Evolutionary conservation across 2,113 vertebrate genomes (phyloP), one percentile per base, ranked within the genome.

Genomic region (Gorsachius goisagi): DNA sequence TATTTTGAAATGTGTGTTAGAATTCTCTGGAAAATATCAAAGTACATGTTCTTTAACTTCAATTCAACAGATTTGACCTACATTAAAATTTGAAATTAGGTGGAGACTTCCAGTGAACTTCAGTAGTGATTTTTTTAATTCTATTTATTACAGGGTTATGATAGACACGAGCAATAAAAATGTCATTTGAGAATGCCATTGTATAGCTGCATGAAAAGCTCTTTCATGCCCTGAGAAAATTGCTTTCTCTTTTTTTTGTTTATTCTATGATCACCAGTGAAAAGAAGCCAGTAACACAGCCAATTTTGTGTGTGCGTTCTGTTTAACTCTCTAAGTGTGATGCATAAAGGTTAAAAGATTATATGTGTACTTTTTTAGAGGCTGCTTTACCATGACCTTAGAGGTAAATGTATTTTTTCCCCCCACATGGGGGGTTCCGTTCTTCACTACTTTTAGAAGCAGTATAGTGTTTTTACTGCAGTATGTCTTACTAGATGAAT

Each of bases 211-310:
- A 32, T 77, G 90, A 93, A 88, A 93, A 69, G 66, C 58, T 90
- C 58, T 85, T 87, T 95, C 64, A 67, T 90, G 59, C 60, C 68
- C 71, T 58, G 44, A 85, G 88, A 93, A 96, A 87, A 93, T 58
- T 49, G 26, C 53, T 89, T 94, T 92, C 58, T 85, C 39, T 75
- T 80, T 62, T 62, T 90, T 89, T 89, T 89, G 66, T 90, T 94
- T 96, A 47, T 96, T 93, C 66, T 92, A 1, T 85, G 73, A 75
- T 93, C 67, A 89, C 20, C 58, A 64, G 26, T 92, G 78, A 85
- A 77, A 72, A 84, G 64, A 69, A 75, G 24, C 30, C 52, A 68
- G 44, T 64, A 62, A 44, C 23, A 58, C 16, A 59, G 80, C 49
- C 64, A 19, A 5, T 86, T 83, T 74, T 67, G 8, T 73, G 28